Evolutionary conservation across 2,797 vertebrate genomes (phyloP), one percentile per base, ranked within the genome.

Genomic region (Dendrocincla fuliginosa): DNA sequence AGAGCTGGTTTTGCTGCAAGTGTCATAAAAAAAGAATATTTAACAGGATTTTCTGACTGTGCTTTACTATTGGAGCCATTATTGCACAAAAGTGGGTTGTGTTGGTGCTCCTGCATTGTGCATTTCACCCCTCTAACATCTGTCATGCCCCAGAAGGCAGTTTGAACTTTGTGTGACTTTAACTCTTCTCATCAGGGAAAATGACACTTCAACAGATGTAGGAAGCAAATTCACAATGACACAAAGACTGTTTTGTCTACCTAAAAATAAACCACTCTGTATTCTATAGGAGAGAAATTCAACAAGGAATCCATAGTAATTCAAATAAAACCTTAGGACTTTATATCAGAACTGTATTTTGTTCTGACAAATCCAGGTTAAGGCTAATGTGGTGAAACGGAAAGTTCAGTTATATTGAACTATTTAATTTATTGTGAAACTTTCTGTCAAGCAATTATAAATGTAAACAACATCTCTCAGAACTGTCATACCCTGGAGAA

Each of bases 121-220:
- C 6, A 23, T 93, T 94, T 94, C 77, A 85, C 59, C 70, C n/a
- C 74, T 87, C 0, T n/a, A 84, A 59, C 81, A 92, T 92, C 85
- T 91, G 84, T 70, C 85, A 32, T 37, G 39, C 64, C 68, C 39
- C 88, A 91, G 60, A 90, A 93, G 75, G 68, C 61, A 76, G 28
- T 76, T 75, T 92, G 96, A 95, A 95, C 94, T 96, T 95, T 6
- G 4, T 80, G 57, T 37, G 71, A 96, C 92, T 96, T 95, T 52
- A 61, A 30, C 8, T 94, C 75, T 77, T 93, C 75, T 93, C 91
- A 85, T 73, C 59, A 83, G 59, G 56, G 57, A 87, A 88, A 93
- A 83, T 61, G 65, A 82, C 37, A n/a, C 35, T 89, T 88, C 53
- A 87, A 24, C 65, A 94, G 77, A 93, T 90, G 85, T 57, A 80